Percentiles rank a stretch among this genome's conserved stretches.
Evolutionary conservation across 2,888 invertebrate genomes (phyloP).

Genomic region (Andrena marginata): DNA sequence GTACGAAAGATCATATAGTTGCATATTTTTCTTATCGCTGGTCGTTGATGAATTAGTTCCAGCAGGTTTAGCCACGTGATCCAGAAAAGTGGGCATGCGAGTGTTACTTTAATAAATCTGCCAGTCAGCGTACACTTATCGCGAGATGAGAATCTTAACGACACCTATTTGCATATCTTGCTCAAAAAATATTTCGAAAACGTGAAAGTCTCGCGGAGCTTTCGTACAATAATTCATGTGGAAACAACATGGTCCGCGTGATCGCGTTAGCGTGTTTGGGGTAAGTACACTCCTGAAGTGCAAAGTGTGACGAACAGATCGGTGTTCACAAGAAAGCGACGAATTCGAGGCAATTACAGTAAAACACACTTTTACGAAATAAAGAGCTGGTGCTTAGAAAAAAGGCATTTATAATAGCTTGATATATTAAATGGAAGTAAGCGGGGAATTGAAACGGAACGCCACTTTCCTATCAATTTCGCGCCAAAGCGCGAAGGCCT

Average conservation of each 20-base stretch:
- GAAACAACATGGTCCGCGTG: constrained; percentile 2
- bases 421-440: too few species aligned
- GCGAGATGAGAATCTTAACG: background rate
- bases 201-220: constrained; percentile 6
- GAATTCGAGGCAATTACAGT: background rate
- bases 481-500: constrained; percentile 15
- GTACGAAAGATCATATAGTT: too few species aligned
- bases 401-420: background rate
- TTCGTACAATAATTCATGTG: constrained; percentile 2
- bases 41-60: background rate
- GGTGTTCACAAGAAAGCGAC: constrained; percentile 1
- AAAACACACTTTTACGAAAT: background rate
- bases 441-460: constrained; percentile 5
- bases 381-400: background rate
- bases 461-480: constrained; percentile 16
- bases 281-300: background rate
- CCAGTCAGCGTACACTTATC: background rate
- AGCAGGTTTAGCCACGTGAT: background rate
- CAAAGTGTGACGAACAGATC: background rate
- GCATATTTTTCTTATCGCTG: background rate
- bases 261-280: background rate
- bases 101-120: background rate
- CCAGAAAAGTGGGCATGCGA: background rate
- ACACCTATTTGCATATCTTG: background rate
- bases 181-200: background rate